Base-by-base conservation (phyloP, 2,797 vertebrate species). In the Cryptoprocta ferox region DNA sequence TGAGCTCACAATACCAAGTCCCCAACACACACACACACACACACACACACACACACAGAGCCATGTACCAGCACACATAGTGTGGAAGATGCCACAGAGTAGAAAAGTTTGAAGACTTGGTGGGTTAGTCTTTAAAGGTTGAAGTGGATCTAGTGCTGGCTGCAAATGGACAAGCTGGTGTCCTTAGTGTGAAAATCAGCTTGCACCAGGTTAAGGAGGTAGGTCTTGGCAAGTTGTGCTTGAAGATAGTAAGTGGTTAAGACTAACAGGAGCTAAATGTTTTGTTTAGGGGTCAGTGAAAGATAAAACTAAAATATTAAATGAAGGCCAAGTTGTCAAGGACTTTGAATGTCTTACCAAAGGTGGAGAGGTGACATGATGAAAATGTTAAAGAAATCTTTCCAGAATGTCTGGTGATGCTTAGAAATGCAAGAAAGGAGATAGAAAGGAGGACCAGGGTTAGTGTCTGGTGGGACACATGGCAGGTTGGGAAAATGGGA, bases 291-390 rank as follows among this genome's bases (percentile, higher is more conserved):
- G 10, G 11, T 76, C 35, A 59, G 28, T 26, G 37, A 93, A 76
- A 21, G 16, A 59, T 39, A 53, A 50, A 82, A 83, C 35, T 12
- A 59, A 87, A 79, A 82, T 71, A 83, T 28, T 85, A 79, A 73
- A 48, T 39, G 39, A 15, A 76, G 48, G 32, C n/a, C n/a, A 56
- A 83, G 3, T 11, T 75, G 45, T 63, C 56, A 80, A 80, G 35
- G 56, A 48, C 76, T 94, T 88, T 32, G 68, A 66, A 91, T 66
- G 15, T 93, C 73, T 93, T 85, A 50, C 13, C 3, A 35, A 45
- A 42, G 48, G 11, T 42, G 45, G 50, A 86, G 37, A 79, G 24
- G 42, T 48, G 82, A 83, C 10, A 35, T 75, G 24, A 30, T 70
- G 78, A 59, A 80, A 76, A 35, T 39, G 73, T 56, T 35, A 53